Conservation (phyloP, 2,113 vertebrate species). For the Prinia subflava region DNA sequence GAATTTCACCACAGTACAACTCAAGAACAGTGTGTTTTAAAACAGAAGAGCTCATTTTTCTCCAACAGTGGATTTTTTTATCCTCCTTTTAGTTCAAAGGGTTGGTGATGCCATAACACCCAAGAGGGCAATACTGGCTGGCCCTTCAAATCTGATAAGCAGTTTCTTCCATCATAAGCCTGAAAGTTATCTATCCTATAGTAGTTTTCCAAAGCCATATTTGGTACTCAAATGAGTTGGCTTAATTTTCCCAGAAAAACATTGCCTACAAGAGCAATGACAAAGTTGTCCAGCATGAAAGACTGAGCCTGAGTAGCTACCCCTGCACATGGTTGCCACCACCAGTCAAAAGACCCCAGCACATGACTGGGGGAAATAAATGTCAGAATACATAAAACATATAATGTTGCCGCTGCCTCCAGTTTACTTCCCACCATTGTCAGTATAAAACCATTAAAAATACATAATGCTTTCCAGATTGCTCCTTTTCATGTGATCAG, state of each 20-base stretch:
- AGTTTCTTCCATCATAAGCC: background rate
- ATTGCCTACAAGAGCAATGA: background rate
- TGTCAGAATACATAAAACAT: background rate
- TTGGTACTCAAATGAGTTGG: background rate
- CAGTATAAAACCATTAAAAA: background rate
- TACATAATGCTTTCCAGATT: background rate
- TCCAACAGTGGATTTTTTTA: background rate
- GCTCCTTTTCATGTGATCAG: background rate
- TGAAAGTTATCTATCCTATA: background rate
- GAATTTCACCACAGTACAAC: background rate
- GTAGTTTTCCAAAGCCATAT: background rate
- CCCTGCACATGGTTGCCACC: background rate
- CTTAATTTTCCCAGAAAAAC: background rate
- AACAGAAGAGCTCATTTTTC: background rate
- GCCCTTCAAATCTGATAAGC: background rate
- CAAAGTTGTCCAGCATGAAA: background rate
- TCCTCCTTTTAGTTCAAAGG: background rate
- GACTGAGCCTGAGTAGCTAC: background rate
- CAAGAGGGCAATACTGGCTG: background rate
- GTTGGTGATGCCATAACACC: background rate
- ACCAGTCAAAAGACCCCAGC: background rate
- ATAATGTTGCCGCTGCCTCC: background rate
- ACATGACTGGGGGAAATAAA: background rate
- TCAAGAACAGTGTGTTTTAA: background rate
- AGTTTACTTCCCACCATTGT: background rate